Conservation (phyloP, 2,797 vertebrate genomes). For the Kryptopterus vitreolus region DNA sequence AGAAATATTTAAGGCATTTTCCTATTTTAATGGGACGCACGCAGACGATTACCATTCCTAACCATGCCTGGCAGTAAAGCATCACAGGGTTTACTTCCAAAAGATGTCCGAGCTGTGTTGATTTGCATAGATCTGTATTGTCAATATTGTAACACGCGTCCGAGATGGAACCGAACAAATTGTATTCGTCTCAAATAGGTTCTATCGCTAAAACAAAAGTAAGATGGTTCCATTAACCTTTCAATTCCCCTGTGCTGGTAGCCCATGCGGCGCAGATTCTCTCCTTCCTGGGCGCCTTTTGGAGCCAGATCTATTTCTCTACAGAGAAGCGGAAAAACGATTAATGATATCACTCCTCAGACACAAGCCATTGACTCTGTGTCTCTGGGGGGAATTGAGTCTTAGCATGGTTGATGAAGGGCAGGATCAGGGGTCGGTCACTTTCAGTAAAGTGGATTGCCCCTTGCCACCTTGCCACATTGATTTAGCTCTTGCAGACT, state of each 20-base stretch:
- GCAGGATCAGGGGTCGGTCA: slow-evolving; percentile 26
- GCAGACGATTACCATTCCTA: neutral
- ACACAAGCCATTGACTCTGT: slow-evolving; percentile 32
- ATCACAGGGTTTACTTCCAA: neutral
- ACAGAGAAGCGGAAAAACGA: slow-evolving; percentile 2
- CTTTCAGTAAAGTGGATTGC: slow-evolving; percentile 38
- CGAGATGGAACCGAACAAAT: neutral
- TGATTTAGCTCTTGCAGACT: slow-evolving; percentile 5
- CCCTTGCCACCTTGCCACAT: slow-evolving; percentile 13
- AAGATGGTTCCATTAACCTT: neutral
- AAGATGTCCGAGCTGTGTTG: neutral
- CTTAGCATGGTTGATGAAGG: slow-evolving; percentile 37
- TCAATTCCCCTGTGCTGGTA: neutral
- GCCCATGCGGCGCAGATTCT: neutral
- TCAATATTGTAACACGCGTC: neutral
- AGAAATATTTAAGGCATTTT: neutral
- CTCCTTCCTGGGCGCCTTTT: neutral
- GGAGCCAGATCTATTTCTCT: neutral
- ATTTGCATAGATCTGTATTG: neutral
- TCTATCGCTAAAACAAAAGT: neutral
- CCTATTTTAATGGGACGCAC: neutral
- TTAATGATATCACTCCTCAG: slow-evolving; percentile 38
- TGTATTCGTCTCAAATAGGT: neutral
- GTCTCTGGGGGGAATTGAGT: slow-evolving; percentile 25
- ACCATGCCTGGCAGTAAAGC: neutral